Conservation (phyloP, 2,797 vertebrate genomes). For the Rousettus madagascariensis region DNA sequence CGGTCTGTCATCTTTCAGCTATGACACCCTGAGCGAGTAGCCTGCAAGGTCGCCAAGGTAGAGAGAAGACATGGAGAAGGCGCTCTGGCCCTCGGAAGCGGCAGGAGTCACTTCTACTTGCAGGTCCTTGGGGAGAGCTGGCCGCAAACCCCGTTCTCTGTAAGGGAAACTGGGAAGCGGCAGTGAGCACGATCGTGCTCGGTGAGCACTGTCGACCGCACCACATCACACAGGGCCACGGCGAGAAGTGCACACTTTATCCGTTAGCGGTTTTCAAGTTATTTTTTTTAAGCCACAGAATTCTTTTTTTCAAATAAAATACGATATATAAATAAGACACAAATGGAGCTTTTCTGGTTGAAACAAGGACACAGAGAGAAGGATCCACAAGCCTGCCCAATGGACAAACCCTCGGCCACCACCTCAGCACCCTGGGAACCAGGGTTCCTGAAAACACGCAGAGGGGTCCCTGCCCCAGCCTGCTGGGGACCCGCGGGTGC, state of each 20-base stretch:
- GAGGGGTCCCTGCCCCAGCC: rapidly evolving
- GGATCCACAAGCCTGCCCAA: background rate
- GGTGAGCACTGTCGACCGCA: background rate
- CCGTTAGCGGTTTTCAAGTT: background rate
- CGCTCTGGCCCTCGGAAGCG: background rate
- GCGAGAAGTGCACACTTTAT: background rate
- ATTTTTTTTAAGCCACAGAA: background rate
- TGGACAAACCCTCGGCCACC: rapidly evolving
- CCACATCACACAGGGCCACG: background rate
- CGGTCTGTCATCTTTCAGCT: background rate
- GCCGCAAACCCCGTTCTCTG: background rate
- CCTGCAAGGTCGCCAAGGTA: background rate
- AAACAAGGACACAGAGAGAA: background rate
- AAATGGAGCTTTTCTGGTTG: background rate
- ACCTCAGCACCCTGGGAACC: background rate
- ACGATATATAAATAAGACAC: background rate
- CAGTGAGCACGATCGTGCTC: background rate
- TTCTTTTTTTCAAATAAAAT: background rate
- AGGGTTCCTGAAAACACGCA: background rate
- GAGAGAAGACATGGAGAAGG: background rate
- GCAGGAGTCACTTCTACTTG: background rate
- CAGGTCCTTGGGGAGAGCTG: background rate
- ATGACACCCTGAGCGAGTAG: background rate
- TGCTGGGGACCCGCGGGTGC: rapidly evolving
- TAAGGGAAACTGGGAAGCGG: background rate